Percentiles rank a stretch among this genome's conserved stretches.
phyloP scores from a whole-genome alignment of 1,140 invertebrate genomes.

The Bradynema listronoti region DNA sequence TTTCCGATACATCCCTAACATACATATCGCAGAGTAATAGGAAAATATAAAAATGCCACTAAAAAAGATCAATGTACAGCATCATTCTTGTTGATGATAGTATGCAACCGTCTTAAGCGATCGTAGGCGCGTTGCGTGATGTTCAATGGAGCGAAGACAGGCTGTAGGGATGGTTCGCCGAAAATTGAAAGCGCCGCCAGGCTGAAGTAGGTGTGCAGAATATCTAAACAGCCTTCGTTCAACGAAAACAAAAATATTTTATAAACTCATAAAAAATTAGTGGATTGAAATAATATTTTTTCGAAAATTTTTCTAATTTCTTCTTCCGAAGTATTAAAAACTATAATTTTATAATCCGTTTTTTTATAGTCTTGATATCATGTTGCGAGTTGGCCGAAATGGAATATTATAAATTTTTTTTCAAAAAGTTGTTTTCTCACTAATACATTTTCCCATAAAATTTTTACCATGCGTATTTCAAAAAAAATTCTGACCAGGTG shows the following conservation, averaged over 20 bases:
- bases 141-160: constrained; percentile 45
- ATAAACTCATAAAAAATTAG: neutral
- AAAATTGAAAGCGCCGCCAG: constrained; percentile 53
- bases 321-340: too few relatives aligned
- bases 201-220: constrained; percentile 55
- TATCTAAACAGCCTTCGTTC: constrained; percentile 30
- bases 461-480: too few relatives aligned
- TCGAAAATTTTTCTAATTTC: too few relatives aligned
- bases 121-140: constrained; percentile 40
- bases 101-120: constrained; percentile 29
- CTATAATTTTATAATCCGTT: too few relatives aligned
- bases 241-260: neutral
- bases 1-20: too few relatives aligned
- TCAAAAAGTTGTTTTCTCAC: neutral
- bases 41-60: too few relatives aligned
- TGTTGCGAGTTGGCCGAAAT: neutral
- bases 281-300: neutral
- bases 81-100: too few relatives aligned
- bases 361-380: constrained; percentile 10
- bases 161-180: constrained; percentile 39
- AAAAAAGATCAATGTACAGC: too few relatives aligned
- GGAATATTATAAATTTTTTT: neutral
- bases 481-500: constrained; percentile 35
- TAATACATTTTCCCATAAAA: neutral
- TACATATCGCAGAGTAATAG: too few relatives aligned